These are phyloP conservation scores for Acronicta alni DNA, from an alignment of 2,888 invertebrate species.

Conservation along the genomic window DNA sequence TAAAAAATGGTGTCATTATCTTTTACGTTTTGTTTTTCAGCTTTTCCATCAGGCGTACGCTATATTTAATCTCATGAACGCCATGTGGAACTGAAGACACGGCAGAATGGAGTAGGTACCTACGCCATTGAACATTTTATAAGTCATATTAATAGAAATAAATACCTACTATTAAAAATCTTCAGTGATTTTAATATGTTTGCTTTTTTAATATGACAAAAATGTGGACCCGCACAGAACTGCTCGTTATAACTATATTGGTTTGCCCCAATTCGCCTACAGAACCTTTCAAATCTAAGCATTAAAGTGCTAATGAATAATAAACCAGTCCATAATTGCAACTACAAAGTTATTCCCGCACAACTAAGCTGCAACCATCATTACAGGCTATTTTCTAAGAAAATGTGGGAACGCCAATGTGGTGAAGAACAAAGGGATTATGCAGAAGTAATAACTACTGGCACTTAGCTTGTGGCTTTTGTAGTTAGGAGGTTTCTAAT, in stretches of 20 bases:
- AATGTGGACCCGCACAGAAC: no score
- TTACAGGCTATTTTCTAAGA: conserved; percentile 1
- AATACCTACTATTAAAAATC: no score
- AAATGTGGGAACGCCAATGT: neutral
- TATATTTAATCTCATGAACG: conserved; percentile 58
- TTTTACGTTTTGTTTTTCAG: conserved; percentile 48
- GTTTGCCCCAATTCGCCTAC: neutral
- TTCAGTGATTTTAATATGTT: no score
- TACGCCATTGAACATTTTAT: no score
- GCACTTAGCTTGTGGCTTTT: neutral
- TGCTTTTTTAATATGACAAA: no score
- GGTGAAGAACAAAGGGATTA: neutral
- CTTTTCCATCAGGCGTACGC: conserved; percentile 53
- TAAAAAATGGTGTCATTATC: conserved; percentile 20
- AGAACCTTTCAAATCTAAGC: neutral
- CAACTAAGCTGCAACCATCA: neutral
- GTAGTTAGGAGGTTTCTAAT: neutral
- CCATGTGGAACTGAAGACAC: conserved; percentile 35
- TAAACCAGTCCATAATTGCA: neutral
- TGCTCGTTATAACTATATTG: neutral
- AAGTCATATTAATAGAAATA: no score
- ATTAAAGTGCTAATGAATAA: conserved; percentile 1
- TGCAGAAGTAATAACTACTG: neutral
- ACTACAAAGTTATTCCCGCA: conserved; percentile 3
- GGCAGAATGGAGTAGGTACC: neutral